These are phyloP conservation scores for Brachyrhaphis roseni DNA, from an alignment of 2,797 vertebrate species.

Conservation along the genomic window DNA sequence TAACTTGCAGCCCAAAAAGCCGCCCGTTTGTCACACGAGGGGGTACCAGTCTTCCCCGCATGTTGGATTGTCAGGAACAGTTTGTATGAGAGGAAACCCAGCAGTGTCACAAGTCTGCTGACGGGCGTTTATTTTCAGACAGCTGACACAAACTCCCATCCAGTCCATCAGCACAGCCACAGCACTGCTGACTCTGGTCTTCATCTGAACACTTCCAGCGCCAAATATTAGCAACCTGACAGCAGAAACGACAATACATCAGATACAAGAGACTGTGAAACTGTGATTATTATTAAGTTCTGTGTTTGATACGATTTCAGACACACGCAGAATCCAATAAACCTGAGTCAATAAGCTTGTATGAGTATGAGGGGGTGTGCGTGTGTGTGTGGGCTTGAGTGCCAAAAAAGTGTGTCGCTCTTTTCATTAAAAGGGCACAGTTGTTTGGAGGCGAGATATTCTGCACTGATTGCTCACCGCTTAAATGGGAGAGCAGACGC, in stretches of 20 bases:
- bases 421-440: conserved; percentile 69
- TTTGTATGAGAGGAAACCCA: conserved; percentile 39
- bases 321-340: conserved; percentile 25
- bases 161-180: conserved; percentile 30
- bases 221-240: conserved; percentile 34
- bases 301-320: conserved; percentile 9
- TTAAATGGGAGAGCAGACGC: conserved; percentile 59
- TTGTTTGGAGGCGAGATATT: conserved; percentile 68
- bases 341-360: conserved; percentile 22
- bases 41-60: background rate
- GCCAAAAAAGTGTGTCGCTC: conserved; percentile 42
- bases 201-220: conserved; percentile 49
- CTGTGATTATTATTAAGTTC: conserved; percentile 15
- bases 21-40: background rate
- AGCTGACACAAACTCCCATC: conserved; percentile 60
- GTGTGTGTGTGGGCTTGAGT: conserved; percentile 23
- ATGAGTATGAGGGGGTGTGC: conserved; percentile 13
- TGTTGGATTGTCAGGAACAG: conserved; percentile 38
- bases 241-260: conserved; percentile 14
- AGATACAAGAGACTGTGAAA: conserved; percentile 18
- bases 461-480: conserved; percentile 51
- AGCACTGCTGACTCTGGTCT: conserved; percentile 57
- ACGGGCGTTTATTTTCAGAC: conserved; percentile 33
- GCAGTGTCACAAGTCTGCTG: conserved; percentile 56
- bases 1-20: conserved; percentile 2